Base-by-base conservation (phyloP, 2,888 invertebrate species). In the Didymodactylos carnosus region DNA sequence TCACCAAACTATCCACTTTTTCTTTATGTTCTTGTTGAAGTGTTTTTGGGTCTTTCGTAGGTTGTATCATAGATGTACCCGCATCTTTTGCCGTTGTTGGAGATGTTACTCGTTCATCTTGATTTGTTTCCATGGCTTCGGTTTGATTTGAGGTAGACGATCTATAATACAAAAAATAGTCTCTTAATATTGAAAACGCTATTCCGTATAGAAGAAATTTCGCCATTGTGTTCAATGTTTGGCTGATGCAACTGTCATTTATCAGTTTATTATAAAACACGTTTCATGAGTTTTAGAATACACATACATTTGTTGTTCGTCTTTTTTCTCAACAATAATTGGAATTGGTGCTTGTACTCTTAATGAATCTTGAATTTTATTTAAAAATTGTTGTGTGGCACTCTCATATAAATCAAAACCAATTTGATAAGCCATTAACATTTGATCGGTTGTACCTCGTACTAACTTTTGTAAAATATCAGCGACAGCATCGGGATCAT, bases 371-470 rank as follows among this genome's bases (percentile, higher is more conserved):
- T 70, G 71, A 25, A 74, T 71, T 71, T 74, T 74, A 40, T 62
- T 43, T 39, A 98, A 86, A 83, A 95, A 95, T 82, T 97, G 94
- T 84, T 99, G 98, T 3, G 95, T 95, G 0, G 97, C 98, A 53
- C 94, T 94, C 83, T 99, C 98, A 82, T 98, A 98, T 78, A 99
- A 87, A 86, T 99, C 98, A 85, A 99, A 99, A 0, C 90, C 94
- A 79, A 99, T 94, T 85, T 99, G 98, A 84, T 94, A 98, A 0
- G 94, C 94, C 92, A 97, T 95, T 51, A 97, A 85, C 75, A 90
- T 89, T 80, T 89, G 88, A 19, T 86, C 83, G 69, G 90, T 91
- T 62, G 62, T 62, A 62, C 62, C 62, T 81, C 89, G 88, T 35
- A 91, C 90, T 0, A 97, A 85, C 83, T 90, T 91, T 80, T 94